These are phyloP conservation scores for Falco concolor DNA, from an alignment of 2,797 vertebrate genomes.

Conservation along the genomic window DNA sequence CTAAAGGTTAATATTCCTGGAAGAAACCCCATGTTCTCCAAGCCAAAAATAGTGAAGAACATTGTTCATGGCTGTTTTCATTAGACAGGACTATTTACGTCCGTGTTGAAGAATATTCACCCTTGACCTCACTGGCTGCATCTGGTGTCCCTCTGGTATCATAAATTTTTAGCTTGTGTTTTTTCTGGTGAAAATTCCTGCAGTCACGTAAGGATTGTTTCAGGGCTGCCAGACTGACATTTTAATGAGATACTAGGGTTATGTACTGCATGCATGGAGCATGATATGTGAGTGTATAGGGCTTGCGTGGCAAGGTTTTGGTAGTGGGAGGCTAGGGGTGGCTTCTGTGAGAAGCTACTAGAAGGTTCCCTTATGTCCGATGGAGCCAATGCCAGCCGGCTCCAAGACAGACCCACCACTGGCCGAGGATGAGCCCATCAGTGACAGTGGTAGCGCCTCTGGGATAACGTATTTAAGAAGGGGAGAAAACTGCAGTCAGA, in stretches of 20 bases:
- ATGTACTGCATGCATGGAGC: neutral
- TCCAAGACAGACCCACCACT: neutral
- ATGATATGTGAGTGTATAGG: neutral
- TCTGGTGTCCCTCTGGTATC: neutral
- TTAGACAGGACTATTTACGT: neutral
- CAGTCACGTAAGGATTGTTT: neutral
- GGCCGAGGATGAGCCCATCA: neutral
- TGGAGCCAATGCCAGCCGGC: too few relatives aligned
- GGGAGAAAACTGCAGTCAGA: rapidly evolving
- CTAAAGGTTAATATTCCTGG: neutral
- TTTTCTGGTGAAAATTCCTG: neutral
- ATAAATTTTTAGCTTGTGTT: neutral
- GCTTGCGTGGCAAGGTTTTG: neutral
- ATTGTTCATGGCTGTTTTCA: neutral
- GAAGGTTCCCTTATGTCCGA: neutral
- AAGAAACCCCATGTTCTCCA: neutral
- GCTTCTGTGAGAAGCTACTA: too few relatives aligned
- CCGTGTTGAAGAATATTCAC: neutral
- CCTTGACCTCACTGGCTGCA: neutral
- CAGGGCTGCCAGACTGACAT: neutral
- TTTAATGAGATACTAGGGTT: neutral
- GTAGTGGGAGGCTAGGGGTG: too few relatives aligned
- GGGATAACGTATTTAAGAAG: neutral
- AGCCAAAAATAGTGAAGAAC: neutral
- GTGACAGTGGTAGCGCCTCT: rapidly evolving